Conservation (phyloP, 37 sponge, comb jelly and placozoan species). For the Theonella swinhoei region DNA sequence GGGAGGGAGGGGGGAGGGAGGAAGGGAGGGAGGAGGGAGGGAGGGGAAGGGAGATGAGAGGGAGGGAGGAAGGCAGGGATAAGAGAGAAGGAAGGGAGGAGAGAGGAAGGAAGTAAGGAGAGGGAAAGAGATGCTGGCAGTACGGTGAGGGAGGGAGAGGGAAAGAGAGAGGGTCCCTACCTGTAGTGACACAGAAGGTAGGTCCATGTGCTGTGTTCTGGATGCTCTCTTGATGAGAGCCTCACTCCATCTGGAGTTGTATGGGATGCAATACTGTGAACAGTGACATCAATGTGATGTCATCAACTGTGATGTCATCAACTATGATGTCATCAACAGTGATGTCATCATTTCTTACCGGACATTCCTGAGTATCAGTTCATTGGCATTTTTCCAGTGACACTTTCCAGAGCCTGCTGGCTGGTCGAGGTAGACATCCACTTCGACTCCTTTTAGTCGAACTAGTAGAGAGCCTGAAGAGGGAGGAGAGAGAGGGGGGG, state of each 20-base stretch:
- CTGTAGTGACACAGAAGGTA: constrained; percentile 43
- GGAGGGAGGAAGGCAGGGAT: too few species aligned
- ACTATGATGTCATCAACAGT: neutral
- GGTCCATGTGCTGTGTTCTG: constrained; percentile 48
- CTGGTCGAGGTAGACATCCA: constrained; percentile 85
- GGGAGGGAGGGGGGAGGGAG: too few species aligned
- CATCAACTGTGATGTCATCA: neutral
- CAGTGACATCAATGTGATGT: neutral
- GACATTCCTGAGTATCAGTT: constrained; percentile 28
- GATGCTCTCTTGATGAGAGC: constrained; percentile 41
- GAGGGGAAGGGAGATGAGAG: too few species aligned
- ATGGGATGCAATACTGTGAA: neutral
- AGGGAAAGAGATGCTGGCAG: too few species aligned
- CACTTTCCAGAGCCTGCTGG: constrained; percentile 53
- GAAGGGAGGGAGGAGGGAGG: too few species aligned
- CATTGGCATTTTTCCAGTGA: constrained; percentile 82
- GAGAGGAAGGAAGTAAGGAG: too few species aligned
- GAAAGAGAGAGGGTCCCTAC: too few species aligned
- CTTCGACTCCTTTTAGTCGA: neutral
- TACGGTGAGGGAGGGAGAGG: too few species aligned
- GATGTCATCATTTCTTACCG: neutral
- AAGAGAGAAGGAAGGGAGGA: too few species aligned
- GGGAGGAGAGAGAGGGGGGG: too few species aligned
- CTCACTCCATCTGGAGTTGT: constrained; percentile 37
- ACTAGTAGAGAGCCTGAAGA: constrained; percentile 8